Evolutionary conservation across 2,113 vertebrate genomes (phyloP), one percentile per base, ranked within the genome.

Genomic region (Eira barbara): DNA sequence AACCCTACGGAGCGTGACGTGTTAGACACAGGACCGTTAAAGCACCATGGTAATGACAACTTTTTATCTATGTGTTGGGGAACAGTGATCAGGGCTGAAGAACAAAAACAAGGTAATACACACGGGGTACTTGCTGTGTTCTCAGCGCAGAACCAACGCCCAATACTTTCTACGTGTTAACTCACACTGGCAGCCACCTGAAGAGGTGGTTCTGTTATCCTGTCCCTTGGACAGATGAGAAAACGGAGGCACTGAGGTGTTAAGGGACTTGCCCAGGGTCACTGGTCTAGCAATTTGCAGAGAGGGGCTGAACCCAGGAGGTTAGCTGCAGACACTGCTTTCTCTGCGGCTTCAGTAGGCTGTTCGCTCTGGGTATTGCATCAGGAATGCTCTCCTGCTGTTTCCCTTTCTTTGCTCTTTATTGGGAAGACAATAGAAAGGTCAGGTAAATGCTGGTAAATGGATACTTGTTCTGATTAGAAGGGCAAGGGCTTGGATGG

Each of bases 91-190:
- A 25, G 73, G 47, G n/a, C 2, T 45, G 29, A 90, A 39, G 73
- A 79, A 73, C 0, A 12, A 15, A 6, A 23, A 18, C 11, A 10
- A 15, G 34, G 27, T 59, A 31, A 39, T 39, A 47, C 14, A n/a
- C 15, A 11, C 0, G 29, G 34, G 49, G 4, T 47, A 4, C 36
- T 25, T 73, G n/a, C 0, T 42, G 7, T n/a, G n/a, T 67, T 71
- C 34, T 34, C 0, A 8, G 45, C 0, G 34, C 3, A 27, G 34
- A 81, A 34, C 9, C 55, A 0, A 9, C 3, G 17, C 7, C 39
- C 36, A 14, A 2, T 6, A 20, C 18, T 36, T 67, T 2, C 10
- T 31, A 7, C 1, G 2, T 4, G 18, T 69, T 3, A 71, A 42
- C 6, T 31, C 18, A 25, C 31, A 39, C 7, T 52, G 3, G 14